Percentiles rank a stretch among this genome's conserved stretches.
Evolutionary conservation across 2,888 invertebrate species (phyloP).

Genomic region (Formica aserva): DNA sequence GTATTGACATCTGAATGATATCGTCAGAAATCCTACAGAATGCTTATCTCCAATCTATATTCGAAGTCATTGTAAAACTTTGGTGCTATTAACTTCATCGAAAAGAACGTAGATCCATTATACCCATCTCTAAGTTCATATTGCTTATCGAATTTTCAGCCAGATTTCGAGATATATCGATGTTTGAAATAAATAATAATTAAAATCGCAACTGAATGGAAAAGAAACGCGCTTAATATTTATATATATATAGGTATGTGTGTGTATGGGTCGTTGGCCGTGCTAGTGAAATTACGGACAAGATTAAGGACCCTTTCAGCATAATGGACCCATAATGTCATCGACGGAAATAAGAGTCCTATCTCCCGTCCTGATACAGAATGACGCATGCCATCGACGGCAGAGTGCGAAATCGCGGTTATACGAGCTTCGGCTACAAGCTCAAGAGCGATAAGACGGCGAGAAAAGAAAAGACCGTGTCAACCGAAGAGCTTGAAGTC

Average conservation of each 20-base stretch:
- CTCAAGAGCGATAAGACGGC: not conserved
- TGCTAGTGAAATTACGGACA: too few species aligned
- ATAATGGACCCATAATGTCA: constrained; percentile 30
- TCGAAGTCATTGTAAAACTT: constrained; percentile 25
- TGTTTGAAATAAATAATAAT: constrained; percentile 14
- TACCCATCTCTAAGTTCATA: not conserved
- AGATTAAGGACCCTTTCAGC: constrained; percentile 44
- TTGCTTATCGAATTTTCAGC: constrained; percentile 23
- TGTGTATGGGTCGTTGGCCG: too few species aligned
- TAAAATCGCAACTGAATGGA: not conserved
- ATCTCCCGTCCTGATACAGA: constrained; percentile 9
- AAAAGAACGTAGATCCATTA: constrained; percentile 4
- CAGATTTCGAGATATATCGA: not conserved
- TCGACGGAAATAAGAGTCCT: constrained; percentile 26
- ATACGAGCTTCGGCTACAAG: constrained; percentile 12
- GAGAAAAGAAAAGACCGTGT: not conserved
- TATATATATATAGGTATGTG: too few species aligned
- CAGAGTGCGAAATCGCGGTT: constrained; percentile 13
- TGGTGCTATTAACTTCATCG: constrained; percentile 2
- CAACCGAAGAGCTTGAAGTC: not conserved
- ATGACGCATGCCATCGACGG: constrained; percentile 27
- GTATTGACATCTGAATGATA: not conserved
- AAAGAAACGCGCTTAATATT: too few species aligned
- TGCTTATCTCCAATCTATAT: constrained; percentile 26
- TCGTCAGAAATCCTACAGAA: constrained; percentile 2